These are phyloP conservation scores for Xiphophorus hellerii DNA, from an alignment of 2,113 vertebrate genomes.

Conservation along the genomic window DNA sequence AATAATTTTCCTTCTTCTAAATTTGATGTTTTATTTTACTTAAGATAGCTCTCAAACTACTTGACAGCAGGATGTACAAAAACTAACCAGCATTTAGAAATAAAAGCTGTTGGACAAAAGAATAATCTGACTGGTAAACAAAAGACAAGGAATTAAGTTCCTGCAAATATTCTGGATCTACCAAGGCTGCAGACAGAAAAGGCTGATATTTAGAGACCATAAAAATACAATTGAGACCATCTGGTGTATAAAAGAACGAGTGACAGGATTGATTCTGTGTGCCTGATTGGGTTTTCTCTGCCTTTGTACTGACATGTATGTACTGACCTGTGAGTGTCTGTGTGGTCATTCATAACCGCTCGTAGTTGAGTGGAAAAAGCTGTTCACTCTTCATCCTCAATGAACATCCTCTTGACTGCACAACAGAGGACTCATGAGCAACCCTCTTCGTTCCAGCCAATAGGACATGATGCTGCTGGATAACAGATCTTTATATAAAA, in stretches of 20 bases:
- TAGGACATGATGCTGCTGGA: neutral
- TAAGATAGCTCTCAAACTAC: neutral
- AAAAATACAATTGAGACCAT: neutral
- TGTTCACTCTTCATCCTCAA: conserved; percentile 1
- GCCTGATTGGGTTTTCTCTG: neutral
- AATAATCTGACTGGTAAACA: neutral
- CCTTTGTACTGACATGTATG: neutral
- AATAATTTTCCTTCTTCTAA: neutral
- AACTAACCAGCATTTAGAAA: neutral
- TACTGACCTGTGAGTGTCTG: neutral
- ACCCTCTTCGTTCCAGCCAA: neutral
- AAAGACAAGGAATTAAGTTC: too few species aligned
- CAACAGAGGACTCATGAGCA: neutral
- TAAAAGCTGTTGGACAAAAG: neutral
- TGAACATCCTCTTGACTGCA: neutral
- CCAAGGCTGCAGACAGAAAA: neutral
- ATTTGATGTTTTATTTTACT: neutral
- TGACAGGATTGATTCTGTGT: neutral
- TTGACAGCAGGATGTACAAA: neutral
- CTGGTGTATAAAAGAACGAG: neutral
- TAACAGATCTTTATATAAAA: neutral
- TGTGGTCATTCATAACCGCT: neutral
- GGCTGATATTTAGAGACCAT: neutral
- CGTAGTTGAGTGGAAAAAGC: neutral
- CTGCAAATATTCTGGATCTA: too few species aligned